Evolutionary conservation across 2,113 vertebrate species (phyloP), one percentile per base, ranked within the genome.

Genomic region (Damaliscus lunatus): DNA sequence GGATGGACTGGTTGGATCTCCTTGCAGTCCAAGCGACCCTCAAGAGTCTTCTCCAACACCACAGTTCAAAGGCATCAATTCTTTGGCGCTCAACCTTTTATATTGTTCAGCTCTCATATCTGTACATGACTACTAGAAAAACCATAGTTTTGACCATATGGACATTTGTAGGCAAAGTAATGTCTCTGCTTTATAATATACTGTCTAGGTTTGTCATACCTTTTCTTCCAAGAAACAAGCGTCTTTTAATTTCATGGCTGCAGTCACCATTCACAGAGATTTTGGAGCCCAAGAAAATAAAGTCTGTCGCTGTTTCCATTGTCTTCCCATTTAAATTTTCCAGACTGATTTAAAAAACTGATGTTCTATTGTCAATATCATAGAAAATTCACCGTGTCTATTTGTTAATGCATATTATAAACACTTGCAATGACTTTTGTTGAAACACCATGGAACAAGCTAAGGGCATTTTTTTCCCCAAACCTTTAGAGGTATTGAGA

Each of bases 361-460:
- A 85, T 14, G 81, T 52, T 86, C 25, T 67, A 11, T 48, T 90
- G 48, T 94, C 55, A 94, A 43, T 40, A 74, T 62, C 17, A 4
- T 55, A 55, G 87, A 60, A 53, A 81, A 90, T 48, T 85, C 67
- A 84, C 36, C 48, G 17, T 40, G 15, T 60, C 78, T 95, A 15
- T 89, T 95, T 95, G 48, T 93, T 92, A 96, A 89, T 78, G 64
- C 17, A 10, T 88, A 43, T 57, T 29, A 84, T 74, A 96, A 96
- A 95, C 23, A 71, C 50, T 84, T 96, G 29, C 52, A 82, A 33
- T 6, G 33, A 59, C 40, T 97, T 92, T 83, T 77, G 48, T 93
- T 53, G 91, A 89, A 84, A 62, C 50, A n/a, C 48, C 53, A 80
- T 94, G 50, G 36, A 91, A 89, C 8, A 62, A 78, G 71, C 59